phyloP scores from a whole-genome alignment of 2,888 invertebrate genomes.

The Bhutanitis thaidina region DNA sequence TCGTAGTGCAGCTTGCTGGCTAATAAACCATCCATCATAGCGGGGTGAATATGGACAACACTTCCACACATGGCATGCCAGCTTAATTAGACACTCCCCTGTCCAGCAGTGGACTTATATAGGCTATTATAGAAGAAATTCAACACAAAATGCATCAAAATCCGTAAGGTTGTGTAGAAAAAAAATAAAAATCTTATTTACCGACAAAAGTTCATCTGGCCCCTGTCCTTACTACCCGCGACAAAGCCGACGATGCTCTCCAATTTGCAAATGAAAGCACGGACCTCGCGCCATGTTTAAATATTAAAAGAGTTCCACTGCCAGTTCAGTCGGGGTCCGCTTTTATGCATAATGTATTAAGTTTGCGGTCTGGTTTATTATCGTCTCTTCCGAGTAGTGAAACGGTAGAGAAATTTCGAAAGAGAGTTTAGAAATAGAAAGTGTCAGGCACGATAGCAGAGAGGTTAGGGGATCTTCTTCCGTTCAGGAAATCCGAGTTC shows the following conservation, averaged over 20 bases:
- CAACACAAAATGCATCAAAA: too few species aligned
- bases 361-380: constrained; percentile 33
- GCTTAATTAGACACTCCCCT: too few species aligned
- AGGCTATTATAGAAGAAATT: too few species aligned
- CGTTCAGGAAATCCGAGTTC: too few species aligned
- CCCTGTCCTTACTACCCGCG: constrained; percentile 4
- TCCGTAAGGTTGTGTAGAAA: too few species aligned
- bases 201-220: constrained; percentile 7
- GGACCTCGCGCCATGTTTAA: constrained; percentile 33
- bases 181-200: not conserved
- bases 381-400: constrained; percentile 6
- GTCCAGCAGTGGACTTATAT: too few species aligned
- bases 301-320: constrained; percentile 43
- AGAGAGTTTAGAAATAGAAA: not conserved
- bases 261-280: constrained; percentile 38
- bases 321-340: constrained; percentile 33
- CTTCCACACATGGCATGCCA: too few species aligned
- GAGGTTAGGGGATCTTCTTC: too few species aligned
- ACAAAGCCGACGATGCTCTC: constrained; percentile 20
- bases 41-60: too few species aligned
- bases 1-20: too few species aligned
- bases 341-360: constrained; percentile 45
- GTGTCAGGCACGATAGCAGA: too few species aligned
- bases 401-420: not conserved
- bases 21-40: too few species aligned